Percentiles rank a stretch among this genome's conserved stretches.
These are phyloP conservation scores for Crocodylus rhombifer DNA, from an alignment of 2,797 vertebrate species.

Conservation along the genomic window DNA sequence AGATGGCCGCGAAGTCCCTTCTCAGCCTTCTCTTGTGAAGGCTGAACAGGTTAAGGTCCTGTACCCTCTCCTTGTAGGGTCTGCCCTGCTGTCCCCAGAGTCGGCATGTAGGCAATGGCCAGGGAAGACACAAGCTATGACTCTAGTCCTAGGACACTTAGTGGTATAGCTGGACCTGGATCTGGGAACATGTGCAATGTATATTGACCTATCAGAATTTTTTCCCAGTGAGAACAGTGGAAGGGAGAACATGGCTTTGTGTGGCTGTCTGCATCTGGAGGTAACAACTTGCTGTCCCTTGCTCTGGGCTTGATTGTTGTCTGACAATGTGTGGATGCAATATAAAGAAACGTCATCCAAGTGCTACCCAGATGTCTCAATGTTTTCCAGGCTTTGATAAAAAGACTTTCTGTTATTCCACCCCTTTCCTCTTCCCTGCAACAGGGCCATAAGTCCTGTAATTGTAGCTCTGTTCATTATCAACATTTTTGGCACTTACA, in stretches of 20 bases:
- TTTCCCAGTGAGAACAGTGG: neutral
- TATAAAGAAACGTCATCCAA: neutral
- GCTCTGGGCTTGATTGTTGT: neutral
- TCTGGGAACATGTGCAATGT: rapidly evolving
- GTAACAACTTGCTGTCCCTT: neutral
- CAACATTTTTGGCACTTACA: too few relatives aligned
- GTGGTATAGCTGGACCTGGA: neutral
- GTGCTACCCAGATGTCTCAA: neutral
- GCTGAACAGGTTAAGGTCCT: too few relatives aligned
- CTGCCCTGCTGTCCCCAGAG: neutral
- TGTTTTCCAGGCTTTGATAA: neutral
- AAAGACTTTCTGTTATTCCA: neutral
- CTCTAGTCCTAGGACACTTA: neutral
- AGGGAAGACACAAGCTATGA: neutral
- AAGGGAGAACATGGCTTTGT: neutral
- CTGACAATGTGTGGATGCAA: neutral
- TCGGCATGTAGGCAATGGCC: neutral
- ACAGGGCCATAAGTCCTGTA: neutral
- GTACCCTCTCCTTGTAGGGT: rapidly evolving
- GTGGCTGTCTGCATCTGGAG: neutral
- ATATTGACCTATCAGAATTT: neutral
- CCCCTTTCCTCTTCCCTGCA: neutral
- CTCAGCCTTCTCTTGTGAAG: too few relatives aligned
- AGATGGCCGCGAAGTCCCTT: too few relatives aligned
- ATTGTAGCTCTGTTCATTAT: neutral